phyloP scores from a whole-genome alignment of 30 jellyfish, hydroid and myxozoan species.

The Aurelia coerulea region DNA sequence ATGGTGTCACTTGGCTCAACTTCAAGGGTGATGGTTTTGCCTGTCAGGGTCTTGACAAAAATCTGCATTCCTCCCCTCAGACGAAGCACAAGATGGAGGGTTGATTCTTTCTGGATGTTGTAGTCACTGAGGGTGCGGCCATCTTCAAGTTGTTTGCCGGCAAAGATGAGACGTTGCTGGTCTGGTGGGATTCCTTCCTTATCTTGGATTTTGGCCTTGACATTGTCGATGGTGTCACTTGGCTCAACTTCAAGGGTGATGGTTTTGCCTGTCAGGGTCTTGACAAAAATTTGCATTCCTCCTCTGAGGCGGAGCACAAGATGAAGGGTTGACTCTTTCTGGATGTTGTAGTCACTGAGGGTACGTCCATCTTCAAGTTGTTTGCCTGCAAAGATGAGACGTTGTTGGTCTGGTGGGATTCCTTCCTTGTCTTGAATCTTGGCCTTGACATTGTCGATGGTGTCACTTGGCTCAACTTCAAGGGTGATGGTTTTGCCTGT shows the following conservation, averaged over 20 bases:
- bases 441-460: slow-evolving; percentile 92
- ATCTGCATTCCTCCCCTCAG: slow-evolving; percentile 99
- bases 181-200: slow-evolving; percentile 99
- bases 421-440: slow-evolving; percentile 98
- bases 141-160: slow-evolving; percentile 98
- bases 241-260: slow-evolving; percentile 98
- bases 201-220: slow-evolving; percentile 95
- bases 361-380: slow-evolving; percentile 94
- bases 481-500: slow-evolving; percentile 98
- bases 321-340: slow-evolving; percentile 91
- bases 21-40: slow-evolving; percentile 95
- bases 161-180: slow-evolving; percentile 95
- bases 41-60: slow-evolving; percentile 94
- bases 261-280: slow-evolving; percentile 96
- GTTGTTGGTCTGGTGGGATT: slow-evolving; percentile 94
- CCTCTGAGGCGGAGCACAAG: slow-evolving; percentile 86
- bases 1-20: slow-evolving; percentile 94
- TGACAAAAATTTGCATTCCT: slow-evolving; percentile 96
- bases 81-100: slow-evolving; percentile 97
- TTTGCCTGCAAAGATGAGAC: slow-evolving; percentile 84
- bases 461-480: slow-evolving; percentile 97
- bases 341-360: slow-evolving; percentile 90
- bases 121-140: slow-evolving; percentile 97
- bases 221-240: slow-evolving; percentile 93
- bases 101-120: slow-evolving; percentile 97